These are phyloP conservation scores for Poicephalus meyeri DNA, from an alignment of 2,113 vertebrate species.

Conservation along the genomic window DNA sequence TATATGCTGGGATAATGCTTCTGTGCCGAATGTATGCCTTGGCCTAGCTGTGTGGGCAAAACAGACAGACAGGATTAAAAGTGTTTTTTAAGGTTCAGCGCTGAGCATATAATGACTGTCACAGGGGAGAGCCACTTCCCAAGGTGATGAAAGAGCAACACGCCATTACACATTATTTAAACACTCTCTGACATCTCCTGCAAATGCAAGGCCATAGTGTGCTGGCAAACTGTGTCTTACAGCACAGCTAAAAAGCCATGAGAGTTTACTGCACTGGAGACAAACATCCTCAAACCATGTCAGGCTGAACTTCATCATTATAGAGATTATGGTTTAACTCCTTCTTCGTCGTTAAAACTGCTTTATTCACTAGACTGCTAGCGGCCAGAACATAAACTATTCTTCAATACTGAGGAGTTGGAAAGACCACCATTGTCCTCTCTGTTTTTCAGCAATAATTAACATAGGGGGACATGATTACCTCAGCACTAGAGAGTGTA, in stretches of 20 bases:
- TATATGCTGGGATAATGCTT: background rate
- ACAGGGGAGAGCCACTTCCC: conserved; percentile 56
- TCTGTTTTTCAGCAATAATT: background rate
- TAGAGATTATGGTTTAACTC: background rate
- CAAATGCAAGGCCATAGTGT: background rate
- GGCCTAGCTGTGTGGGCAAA: conserved; percentile 11
- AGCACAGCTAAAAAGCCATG: background rate
- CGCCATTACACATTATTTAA: conserved; percentile 52
- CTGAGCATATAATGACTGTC: conserved; percentile 60
- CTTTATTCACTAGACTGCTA: background rate
- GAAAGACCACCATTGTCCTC: background rate
- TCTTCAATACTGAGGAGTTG: accelerated
- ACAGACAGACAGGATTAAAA: conserved; percentile 44
- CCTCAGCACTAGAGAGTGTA: background rate
- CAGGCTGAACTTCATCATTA: background rate
- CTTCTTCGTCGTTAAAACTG: background rate
- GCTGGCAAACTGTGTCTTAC: background rate
- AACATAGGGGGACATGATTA: background rate
- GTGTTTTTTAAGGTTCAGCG: conserved; percentile 44
- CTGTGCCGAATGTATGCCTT: background rate
- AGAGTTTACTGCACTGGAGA: background rate
- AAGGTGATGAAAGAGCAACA: conserved; percentile 60
- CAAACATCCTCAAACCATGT: background rate
- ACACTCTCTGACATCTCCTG: conserved; percentile 41
- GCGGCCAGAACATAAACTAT: background rate